Base-by-base conservation (phyloP, 53 echinoderm and acorn worm species). In the Holothuria leucospilota region DNA sequence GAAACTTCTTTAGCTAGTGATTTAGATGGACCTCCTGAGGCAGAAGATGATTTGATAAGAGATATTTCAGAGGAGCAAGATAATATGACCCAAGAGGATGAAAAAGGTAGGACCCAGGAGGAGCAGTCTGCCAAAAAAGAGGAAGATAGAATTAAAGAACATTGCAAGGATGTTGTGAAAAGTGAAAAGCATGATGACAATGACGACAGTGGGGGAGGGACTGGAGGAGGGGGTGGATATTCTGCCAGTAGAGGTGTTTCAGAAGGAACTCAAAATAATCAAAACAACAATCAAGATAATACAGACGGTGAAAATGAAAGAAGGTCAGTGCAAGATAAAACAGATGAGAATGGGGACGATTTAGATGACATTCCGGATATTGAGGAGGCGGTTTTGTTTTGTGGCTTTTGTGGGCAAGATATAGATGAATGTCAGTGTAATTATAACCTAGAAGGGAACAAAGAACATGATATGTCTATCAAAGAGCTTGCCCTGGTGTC, bases 381-480 rank as follows among this genome's bases (percentile, higher is more conserved):
- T 18, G 96, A 96, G 59, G 95, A 97, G 23, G 60, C 95, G 4
- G 86, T 91, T 39, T 38, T 93, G 34, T 95, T 91, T 63, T 97
- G 98, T 81, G 95, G 86, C n/a, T 53, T 90, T 27, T 97, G 98
- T 85, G 95, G 98, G 63, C 80, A 93, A 13, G 98, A 97, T 77
- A 93, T 92, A 16, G 98, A 97, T 39, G 60, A 83, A 24, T 97
- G 98, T 88, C 52, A 93, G 34, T 97, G 98, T 80, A 91, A 91
- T 42, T 80, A 91, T 75, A 75, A 42, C 41, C 46, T 25, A 8
- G 24, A 49, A 15, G 39, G 51, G 21, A 75, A 75, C 24, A 15
- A 24, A 27, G 30, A 71, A 13, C 53, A 75, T 26, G 75, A 75
- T 26, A 75, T 75, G 75, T 75, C 75, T 52, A 26, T 75, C 11